Percentiles rank a stretch among this genome's conserved stretches.
Conservation (phyloP, 2,113 vertebrate species). For the Hypocryptadius cinnamomeus region DNA sequence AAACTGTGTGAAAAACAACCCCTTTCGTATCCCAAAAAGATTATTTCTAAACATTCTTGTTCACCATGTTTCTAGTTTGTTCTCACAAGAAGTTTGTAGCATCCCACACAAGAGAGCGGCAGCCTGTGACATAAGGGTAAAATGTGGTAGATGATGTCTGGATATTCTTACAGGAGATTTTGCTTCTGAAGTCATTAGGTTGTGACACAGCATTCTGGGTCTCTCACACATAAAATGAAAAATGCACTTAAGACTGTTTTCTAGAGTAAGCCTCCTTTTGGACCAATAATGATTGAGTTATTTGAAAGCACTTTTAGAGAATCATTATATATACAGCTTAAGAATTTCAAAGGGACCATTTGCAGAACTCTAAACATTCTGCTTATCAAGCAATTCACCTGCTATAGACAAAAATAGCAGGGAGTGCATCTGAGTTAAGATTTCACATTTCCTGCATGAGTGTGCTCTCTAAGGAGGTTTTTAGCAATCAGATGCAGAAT, state of each 20-base stretch:
- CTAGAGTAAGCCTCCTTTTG: background rate
- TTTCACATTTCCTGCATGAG: background rate
- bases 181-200: background rate
- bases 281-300: background rate
- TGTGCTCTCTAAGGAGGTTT: background rate
- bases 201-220: background rate
- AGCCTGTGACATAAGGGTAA: background rate
- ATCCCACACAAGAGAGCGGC: background rate
- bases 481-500: background rate
- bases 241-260: background rate
- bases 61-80: background rate
- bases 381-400: conserved; percentile 1
- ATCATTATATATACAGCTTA: background rate
- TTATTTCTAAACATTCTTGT: background rate
- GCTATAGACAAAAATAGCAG: background rate
- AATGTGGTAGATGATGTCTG: background rate
- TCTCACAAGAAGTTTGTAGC: background rate
- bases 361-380: background rate
- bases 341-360: background rate
- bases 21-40: background rate
- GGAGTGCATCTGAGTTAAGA: background rate
- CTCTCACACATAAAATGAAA: background rate
- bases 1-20: background rate
- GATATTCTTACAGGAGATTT: background rate
- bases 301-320: background rate